A percentile compares a stretch with the other conserved stretches of the same genome.
Evolutionary conservation across 2,888 invertebrate species (phyloP).

Genomic region (Cephalotes varians): DNA sequence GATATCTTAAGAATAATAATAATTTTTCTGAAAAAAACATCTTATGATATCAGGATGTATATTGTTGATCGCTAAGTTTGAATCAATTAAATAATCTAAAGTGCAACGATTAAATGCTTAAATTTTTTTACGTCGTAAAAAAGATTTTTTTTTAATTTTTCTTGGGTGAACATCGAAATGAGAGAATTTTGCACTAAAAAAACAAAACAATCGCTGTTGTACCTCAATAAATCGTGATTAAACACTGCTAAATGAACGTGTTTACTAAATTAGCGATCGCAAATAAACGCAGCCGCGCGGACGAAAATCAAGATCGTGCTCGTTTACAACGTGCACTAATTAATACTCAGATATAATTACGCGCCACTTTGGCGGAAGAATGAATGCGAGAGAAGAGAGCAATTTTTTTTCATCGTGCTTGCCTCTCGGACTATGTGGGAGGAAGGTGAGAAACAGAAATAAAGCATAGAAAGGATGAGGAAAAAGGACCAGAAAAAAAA

Average conservation of each 20-base stretch:
- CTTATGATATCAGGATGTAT: not conserved
- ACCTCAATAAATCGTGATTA: not conserved
- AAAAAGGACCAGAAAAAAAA: not conserved
- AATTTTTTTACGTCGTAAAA: not conserved
- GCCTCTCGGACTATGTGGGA: constrained; percentile 35
- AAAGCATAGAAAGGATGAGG: not conserved
- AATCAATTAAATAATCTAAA: not conserved
- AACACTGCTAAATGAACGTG: constrained; percentile 2
- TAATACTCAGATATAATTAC: constrained; percentile 74
- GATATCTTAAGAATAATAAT: not conserved
- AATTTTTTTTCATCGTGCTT: constrained; percentile 38
- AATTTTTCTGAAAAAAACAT: not conserved
- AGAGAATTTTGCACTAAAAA: not conserved
- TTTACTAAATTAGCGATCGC: constrained; percentile 13
- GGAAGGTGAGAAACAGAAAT: constrained; percentile 35
- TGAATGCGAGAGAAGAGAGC: constrained; percentile 54
- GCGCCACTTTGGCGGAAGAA: constrained; percentile 57
- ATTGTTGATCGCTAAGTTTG: not conserved
- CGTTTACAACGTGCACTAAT: constrained; percentile 67
- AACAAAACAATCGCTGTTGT: not conserved
- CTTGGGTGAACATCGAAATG: not conserved
- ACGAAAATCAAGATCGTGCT: constrained; percentile 71
- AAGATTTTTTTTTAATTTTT: not conserved
- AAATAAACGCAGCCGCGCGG: constrained; percentile 32
- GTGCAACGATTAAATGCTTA: not conserved